Evolutionary conservation across 2,797 vertebrate species (phyloP).

Genomic region (Mionectes olivaceus): DNA sequence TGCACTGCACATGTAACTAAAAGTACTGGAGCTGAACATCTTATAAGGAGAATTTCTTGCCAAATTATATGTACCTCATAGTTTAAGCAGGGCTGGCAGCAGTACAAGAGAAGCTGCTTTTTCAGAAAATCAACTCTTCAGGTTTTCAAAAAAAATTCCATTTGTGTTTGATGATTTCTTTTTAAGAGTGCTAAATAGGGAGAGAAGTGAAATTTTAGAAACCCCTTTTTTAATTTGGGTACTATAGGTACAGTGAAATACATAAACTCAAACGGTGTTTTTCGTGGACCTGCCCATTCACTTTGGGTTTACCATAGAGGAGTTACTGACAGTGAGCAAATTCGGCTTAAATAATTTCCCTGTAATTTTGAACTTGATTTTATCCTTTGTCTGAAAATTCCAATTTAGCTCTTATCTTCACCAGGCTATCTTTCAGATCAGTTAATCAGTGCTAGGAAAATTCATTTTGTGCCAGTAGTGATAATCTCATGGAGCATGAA

Average conservation of each 20-base stretch:
- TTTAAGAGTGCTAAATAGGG: background rate
- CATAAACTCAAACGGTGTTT: background rate
- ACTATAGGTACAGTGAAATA: background rate
- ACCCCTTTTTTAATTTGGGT: background rate
- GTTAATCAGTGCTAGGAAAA: background rate
- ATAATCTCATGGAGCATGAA: background rate
- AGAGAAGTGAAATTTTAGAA: background rate
- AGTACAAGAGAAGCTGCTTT: constrained; percentile 50
- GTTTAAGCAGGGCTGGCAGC: constrained; percentile 48
- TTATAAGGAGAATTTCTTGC: constrained; percentile 54
- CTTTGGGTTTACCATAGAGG: background rate
- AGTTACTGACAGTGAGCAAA: background rate
- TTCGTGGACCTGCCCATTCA: background rate
- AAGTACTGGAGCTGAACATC: constrained; percentile 64
- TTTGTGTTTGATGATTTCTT: constrained; percentile 16
- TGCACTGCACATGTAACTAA: constrained; percentile 56
- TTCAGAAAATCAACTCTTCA: constrained; percentile 25
- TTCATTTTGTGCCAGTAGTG: background rate
- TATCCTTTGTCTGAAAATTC: background rate
- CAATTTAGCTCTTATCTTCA: background rate
- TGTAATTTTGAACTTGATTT: background rate
- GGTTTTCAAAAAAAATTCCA: constrained; percentile 22
- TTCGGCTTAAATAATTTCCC: background rate
- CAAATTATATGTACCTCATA: constrained; percentile 61
- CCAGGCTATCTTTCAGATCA: background rate